phyloP scores from a whole-genome alignment of 2,888 invertebrate species.

The Stenolophus ochropezus region DNA sequence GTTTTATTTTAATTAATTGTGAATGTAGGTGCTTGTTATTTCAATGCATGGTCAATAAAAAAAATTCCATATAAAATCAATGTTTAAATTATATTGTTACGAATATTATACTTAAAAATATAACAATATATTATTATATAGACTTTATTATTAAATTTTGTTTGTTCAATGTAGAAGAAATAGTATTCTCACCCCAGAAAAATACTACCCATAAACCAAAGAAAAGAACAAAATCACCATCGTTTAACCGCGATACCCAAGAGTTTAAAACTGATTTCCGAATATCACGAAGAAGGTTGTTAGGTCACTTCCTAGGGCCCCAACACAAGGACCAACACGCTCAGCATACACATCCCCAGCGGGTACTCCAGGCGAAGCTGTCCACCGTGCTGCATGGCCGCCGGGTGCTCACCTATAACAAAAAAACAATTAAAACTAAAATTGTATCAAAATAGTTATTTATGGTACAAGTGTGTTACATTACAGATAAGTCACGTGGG shows the following conservation, averaged over 20 bases:
- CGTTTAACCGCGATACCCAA: not conserved
- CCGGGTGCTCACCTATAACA: constrained; percentile 85
- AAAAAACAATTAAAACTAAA: too few relatives aligned
- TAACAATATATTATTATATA: too few relatives aligned
- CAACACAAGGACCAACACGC: constrained; percentile 79
- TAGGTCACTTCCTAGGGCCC: constrained; percentile 71
- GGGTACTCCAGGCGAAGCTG: constrained; percentile 83
- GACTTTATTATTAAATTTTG: too few relatives aligned
- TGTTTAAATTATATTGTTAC: too few relatives aligned
- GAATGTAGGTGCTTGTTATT: not conserved
- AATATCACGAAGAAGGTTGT: not conserved
- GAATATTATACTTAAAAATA: too few relatives aligned
- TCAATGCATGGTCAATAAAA: not conserved
- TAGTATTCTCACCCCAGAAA: too few relatives aligned
- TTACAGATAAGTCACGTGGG: too few relatives aligned
- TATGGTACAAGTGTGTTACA: too few relatives aligned
- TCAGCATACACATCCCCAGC: constrained; percentile 82
- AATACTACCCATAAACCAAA: not conserved
- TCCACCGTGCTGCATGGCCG: constrained; percentile 89
- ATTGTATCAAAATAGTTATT: too few relatives aligned
- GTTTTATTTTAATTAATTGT: not conserved
- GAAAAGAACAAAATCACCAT: not conserved
- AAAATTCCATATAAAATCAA: too few relatives aligned
- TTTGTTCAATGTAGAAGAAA: too few relatives aligned
- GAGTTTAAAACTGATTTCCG: not conserved